A percentile compares a stretch with the other conserved stretches of the same genome.
Evolutionary conservation across 2,113 vertebrate genomes (phyloP).

Genomic region (Zootoca vivipara): DNA sequence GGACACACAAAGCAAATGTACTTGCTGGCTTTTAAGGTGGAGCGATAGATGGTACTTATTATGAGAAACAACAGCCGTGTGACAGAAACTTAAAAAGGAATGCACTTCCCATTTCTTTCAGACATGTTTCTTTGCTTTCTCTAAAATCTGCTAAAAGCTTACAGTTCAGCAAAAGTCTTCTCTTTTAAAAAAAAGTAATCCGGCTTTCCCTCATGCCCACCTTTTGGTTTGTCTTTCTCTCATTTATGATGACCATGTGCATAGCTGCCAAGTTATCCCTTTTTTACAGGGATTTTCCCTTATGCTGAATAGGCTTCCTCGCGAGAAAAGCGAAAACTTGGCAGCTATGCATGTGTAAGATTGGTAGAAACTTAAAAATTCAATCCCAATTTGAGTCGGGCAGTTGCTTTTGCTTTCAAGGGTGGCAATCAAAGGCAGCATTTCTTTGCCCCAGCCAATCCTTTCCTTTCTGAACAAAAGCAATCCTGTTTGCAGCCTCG

Average conservation of each 20-base stretch:
- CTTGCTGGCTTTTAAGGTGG: constrained; percentile 7
- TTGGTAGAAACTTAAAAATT: constrained; percentile 49
- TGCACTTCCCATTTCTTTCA: constrained; percentile 50
- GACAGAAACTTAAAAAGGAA: constrained; percentile 28
- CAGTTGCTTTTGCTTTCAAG: constrained; percentile 59
- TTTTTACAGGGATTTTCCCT: no score
- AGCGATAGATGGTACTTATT: neutral
- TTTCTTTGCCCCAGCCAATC: constrained; percentile 56
- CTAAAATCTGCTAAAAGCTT: constrained; percentile 60
- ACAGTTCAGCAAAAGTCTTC: constrained; percentile 51
- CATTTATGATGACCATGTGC: constrained; percentile 39
- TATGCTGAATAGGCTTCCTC: no score
- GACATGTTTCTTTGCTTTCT: constrained; percentile 56
- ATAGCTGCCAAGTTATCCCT: no score
- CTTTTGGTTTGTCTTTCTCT: constrained; percentile 37
- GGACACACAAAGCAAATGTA: constrained; percentile 5
- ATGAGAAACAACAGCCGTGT: constrained; percentile 38
- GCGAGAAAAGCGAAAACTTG: no score
- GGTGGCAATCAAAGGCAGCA: constrained; percentile 59
- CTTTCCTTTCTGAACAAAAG: constrained; percentile 48
- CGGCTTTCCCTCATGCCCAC: constrained; percentile 11
- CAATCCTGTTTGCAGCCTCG: neutral
- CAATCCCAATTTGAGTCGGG: constrained; percentile 60
- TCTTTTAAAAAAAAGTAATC: constrained; percentile 62
- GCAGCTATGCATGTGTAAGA: no score